Conservation (phyloP, 2,888 invertebrate species). For the Zhuqinia jingwanae region DNA sequence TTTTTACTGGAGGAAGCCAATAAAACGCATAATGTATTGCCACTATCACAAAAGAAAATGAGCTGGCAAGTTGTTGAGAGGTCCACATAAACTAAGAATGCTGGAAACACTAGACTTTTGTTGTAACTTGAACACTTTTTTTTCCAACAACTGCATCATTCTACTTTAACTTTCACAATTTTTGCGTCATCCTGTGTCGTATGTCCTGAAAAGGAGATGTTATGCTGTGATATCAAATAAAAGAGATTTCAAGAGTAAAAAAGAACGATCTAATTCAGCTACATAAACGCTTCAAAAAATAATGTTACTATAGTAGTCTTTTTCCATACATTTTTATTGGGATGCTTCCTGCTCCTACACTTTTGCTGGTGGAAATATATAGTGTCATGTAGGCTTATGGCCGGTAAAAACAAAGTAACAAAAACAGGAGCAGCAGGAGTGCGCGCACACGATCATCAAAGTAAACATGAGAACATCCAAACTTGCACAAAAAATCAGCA, state of each 20-base stretch:
- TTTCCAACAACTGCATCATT: not conserved
- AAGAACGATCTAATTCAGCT: not conserved
- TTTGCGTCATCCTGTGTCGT: not conserved
- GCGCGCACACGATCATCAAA: no score
- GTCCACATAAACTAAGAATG: conserved; percentile 61
- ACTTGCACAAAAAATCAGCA: not conserved
- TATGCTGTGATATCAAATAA: conserved; percentile 4
- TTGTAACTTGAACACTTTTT: conserved; percentile 29
- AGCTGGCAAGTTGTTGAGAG: conserved; percentile 69
- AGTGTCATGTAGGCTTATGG: conserved; percentile 1
- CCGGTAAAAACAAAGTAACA: no score
- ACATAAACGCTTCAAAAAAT: not conserved
- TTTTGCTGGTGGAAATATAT: no score
- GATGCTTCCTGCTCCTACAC: no score
- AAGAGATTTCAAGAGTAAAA: not conserved
- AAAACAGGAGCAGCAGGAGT: no score
- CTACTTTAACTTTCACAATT: not conserved
- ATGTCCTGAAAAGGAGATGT: not conserved
- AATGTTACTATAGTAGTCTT: not conserved
- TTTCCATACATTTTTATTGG: not conserved
- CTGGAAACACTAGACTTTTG: conserved; percentile 43
- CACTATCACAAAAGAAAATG: conserved; percentile 57
- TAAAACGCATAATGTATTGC: conserved; percentile 66
- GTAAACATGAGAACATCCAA: not conserved
- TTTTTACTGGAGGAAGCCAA: conserved; percentile 58